Evolutionary conservation across 2,797 vertebrate genomes (phyloP).

Genomic region (Eulemur albifrons): DNA sequence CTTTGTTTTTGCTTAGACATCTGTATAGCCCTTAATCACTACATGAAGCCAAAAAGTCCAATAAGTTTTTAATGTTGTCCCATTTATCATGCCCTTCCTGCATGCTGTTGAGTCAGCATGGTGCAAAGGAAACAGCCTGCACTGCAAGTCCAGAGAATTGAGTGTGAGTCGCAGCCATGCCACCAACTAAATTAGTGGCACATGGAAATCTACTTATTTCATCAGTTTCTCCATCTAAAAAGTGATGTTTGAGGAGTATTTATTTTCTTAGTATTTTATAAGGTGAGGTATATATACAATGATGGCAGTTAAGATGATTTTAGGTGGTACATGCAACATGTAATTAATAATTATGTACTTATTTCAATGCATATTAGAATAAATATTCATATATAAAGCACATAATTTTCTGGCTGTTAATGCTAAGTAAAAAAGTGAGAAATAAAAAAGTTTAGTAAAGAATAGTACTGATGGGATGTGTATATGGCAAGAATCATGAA

Average conservation of each 20-base stretch:
- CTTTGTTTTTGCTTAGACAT: constrained; percentile 29
- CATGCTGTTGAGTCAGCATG: constrained; percentile 5
- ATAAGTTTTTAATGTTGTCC: background rate
- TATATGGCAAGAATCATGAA: background rate
- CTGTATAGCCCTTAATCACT: constrained; percentile 24
- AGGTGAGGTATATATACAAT: background rate
- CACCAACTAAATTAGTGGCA: fast-evolving
- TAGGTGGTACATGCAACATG: background rate
- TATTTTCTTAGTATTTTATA: background rate
- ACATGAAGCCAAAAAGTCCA: background rate
- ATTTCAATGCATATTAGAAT: background rate
- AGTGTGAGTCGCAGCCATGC: background rate
- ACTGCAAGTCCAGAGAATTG: background rate
- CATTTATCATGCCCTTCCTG: background rate
- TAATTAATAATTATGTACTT: background rate
- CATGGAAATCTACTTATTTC: background rate
- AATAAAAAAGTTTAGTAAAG: background rate
- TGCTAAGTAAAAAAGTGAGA: background rate
- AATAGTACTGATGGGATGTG: background rate
- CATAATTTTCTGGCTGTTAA: background rate
- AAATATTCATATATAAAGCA: background rate
- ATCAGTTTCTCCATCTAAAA: background rate
- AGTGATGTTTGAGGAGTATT: background rate
- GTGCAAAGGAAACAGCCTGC: background rate
- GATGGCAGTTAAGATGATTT: background rate